Evolutionary conservation across 2,113 vertebrate species (phyloP).

Genomic region (Cheirogaleus medius): DNA sequence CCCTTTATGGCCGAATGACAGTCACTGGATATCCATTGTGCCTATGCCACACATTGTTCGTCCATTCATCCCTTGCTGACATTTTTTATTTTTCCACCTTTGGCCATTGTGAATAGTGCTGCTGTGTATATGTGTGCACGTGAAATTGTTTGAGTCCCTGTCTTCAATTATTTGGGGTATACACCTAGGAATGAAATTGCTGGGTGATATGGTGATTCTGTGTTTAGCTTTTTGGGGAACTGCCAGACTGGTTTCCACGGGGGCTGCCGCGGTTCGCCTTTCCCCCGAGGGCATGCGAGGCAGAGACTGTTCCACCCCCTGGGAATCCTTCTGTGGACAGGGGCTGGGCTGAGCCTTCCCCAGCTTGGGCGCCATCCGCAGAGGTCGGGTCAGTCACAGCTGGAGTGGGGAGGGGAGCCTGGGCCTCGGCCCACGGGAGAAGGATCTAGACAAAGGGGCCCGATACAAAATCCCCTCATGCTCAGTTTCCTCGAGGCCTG

Average conservation of each 20-base stretch:
- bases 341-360: not conserved
- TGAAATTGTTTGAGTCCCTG: not conserved
- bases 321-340: not conserved
- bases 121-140: rapidly evolving
- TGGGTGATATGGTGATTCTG: not conserved
- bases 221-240: not conserved
- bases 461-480: not conserved
- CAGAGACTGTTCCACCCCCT: not conserved
- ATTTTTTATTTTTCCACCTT: not conserved
- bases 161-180: not conserved
- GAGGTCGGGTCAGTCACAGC: not conserved
- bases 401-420: not conserved
- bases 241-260: not conserved
- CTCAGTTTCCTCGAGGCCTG: not conserved
- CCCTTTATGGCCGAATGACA: not conserved
- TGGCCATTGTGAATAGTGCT: not conserved
- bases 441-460: not conserved
- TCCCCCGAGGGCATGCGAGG: not conserved
- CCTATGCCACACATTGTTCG: rapidly evolving
- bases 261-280: too few relatives aligned
- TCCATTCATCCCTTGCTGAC: not conserved
- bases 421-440: not conserved
- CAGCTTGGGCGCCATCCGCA: not conserved
- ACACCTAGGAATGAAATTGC: not conserved
- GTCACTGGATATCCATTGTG: too few relatives aligned